Evolutionary conservation across 2,113 vertebrate genomes (phyloP).

Genomic region (Ptyas mucosa): DNA sequence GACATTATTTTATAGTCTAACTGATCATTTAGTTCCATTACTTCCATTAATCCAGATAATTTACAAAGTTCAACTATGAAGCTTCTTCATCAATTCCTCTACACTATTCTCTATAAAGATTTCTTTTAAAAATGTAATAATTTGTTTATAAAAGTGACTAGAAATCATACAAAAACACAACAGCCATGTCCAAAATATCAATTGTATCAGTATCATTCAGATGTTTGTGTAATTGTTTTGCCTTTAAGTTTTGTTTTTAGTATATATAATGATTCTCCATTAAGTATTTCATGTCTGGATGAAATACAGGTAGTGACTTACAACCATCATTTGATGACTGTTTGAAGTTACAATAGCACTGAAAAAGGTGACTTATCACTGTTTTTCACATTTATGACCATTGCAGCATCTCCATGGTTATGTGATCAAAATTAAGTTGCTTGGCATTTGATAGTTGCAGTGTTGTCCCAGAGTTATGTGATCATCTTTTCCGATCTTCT

Average conservation of each 20-base stretch:
- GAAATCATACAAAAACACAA: not conserved
- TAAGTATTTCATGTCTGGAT: not conserved
- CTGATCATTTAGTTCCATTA: slow-evolving; percentile 42
- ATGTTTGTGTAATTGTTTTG: not conserved
- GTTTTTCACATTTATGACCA: not conserved
- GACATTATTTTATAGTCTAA: slow-evolving; percentile 39
- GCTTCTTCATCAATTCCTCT: slow-evolving; percentile 30
- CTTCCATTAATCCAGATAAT: slow-evolving; percentile 38
- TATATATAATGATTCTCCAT: not conserved
- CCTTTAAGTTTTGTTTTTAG: not conserved
- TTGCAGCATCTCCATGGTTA: not conserved
- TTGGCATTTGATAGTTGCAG: not conserved
- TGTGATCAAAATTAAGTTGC: not conserved
- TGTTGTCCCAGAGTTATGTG: not conserved
- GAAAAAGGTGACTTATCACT: not conserved
- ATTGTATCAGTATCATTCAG: not conserved
- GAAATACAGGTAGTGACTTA: not conserved
- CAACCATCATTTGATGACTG: not conserved
- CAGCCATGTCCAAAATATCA: not conserved
- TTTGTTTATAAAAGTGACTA: not conserved
- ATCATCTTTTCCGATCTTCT: not conserved
- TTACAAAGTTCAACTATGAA: slow-evolving; percentile 40
- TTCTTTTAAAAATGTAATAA: not conserved
- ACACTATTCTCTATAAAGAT: slow-evolving; percentile 23
- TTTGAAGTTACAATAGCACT: not conserved